These are phyloP conservation scores for Caradrina clavipalpis DNA, from an alignment of 2,888 invertebrate species.

Conservation along the genomic window DNA sequence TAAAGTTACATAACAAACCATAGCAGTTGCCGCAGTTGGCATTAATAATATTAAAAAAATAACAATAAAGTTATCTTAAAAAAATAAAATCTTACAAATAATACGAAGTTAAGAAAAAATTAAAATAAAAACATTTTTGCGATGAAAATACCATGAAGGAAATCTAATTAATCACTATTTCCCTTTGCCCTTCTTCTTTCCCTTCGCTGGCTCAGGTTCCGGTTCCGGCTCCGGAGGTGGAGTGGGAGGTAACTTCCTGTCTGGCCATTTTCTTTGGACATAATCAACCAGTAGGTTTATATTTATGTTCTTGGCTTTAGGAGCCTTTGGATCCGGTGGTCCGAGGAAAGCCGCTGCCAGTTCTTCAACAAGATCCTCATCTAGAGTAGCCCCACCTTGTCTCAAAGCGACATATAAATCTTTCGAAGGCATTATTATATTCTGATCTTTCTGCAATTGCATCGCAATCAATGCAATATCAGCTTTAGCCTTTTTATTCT, in stretches of 20 bases:
- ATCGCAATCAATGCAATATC: slow-evolving; percentile 75
- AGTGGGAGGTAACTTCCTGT: slow-evolving; percentile 75
- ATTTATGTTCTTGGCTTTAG: slow-evolving; percentile 73
- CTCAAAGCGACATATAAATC: slow-evolving; percentile 65
- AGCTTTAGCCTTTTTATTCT: slow-evolving; percentile 67
- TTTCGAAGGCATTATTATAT: slow-evolving; percentile 64
- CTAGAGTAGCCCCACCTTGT: slow-evolving; percentile 65
- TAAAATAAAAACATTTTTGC: neutral
- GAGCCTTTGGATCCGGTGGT: slow-evolving; percentile 49
- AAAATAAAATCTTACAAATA: neutral
- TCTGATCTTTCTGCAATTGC: slow-evolving; percentile 71
- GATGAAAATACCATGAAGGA: neutral
- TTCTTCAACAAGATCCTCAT: slow-evolving; percentile 73
- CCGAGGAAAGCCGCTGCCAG: slow-evolving; percentile 73
- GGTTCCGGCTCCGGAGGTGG: slow-evolving; percentile 75
- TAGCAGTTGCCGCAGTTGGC: too few relatives aligned
- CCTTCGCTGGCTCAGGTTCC: slow-evolving; percentile 14
- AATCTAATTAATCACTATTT: slow-evolving; percentile 19
- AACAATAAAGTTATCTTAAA: too few relatives aligned
- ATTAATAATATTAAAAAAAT: neutral
- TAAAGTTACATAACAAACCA: neutral
- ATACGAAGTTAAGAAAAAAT: neutral
- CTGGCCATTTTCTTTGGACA: slow-evolving; percentile 81
- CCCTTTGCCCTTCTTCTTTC: neutral
- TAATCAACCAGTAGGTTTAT: slow-evolving; percentile 74